Conservation (phyloP, 2,113 vertebrate species). For the Brachionichthys hirsutus region DNA sequence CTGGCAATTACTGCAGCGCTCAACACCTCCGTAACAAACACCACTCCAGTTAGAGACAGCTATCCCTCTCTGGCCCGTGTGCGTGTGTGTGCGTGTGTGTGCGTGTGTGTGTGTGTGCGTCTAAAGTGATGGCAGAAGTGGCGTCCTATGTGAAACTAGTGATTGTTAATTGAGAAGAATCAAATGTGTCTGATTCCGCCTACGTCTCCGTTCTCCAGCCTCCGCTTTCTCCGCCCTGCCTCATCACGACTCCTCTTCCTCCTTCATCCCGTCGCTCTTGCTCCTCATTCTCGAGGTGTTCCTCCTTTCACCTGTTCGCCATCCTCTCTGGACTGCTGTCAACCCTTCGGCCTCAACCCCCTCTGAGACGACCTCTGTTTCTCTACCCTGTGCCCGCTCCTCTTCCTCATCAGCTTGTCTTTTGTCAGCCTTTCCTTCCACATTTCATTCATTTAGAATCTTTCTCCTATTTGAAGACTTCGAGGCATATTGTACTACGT, state of each 20-base stretch:
- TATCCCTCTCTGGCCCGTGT: conserved; percentile 52
- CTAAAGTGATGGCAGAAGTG: background rate
- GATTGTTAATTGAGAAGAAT: conserved; percentile 33
- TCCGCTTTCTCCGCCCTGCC: background rate
- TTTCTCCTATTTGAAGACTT: background rate
- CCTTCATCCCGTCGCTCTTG: too few species aligned
- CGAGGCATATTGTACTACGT: too few species aligned
- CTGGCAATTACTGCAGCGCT: conserved; percentile 75
- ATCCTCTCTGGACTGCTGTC: too few species aligned
- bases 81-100: background rate
- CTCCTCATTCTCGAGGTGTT: too few species aligned
- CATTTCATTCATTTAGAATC: too few species aligned
- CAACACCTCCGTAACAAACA: conserved; percentile 70
- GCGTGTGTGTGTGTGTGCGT: conserved; percentile 22
- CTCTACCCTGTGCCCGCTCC: too few species aligned
- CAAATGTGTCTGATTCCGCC: conserved; percentile 13
- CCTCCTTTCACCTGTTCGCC: too few species aligned
- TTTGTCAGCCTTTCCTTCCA: too few species aligned
- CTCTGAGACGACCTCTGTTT: too few species aligned
- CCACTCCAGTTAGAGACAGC: conserved; percentile 73
- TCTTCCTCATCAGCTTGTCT: too few species aligned
- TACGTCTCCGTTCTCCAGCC: background rate
- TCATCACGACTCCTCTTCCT: background rate
- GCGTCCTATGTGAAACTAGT: conserved; percentile 19
- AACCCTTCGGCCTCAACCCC: too few species aligned